A percentile compares a stretch with the other conserved stretches of the same genome.
phyloP scores from a whole-genome alignment of 2,888 invertebrate genomes.

The Myopa tessellatipennis region DNA sequence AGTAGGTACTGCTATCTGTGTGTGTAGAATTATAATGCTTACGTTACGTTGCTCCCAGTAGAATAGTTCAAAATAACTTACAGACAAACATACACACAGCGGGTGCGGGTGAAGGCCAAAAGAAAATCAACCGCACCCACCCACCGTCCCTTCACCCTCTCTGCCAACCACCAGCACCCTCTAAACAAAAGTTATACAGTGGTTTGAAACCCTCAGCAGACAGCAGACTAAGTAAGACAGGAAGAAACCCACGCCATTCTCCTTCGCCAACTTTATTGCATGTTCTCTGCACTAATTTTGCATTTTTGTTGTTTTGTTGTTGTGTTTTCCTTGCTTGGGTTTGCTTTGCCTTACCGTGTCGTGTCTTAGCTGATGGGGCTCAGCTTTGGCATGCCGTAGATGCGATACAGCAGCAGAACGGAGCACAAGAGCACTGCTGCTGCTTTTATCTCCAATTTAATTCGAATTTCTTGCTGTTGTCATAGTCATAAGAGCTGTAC shows the following conservation, averaged over 20 bases:
- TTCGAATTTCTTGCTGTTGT: conserved; percentile 42
- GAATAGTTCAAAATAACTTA: background rate
- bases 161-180: background rate
- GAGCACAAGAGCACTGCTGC: background rate
- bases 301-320: conserved; percentile 12
- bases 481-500: conserved; percentile 19
- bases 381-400: background rate
- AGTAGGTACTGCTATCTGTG: too few relatives aligned
- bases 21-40: too few relatives aligned
- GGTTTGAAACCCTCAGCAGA: background rate
- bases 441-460: conserved; percentile 42
- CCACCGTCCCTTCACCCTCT: background rate
- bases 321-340: background rate
- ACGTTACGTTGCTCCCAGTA: background rate
- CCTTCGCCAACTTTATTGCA: background rate
- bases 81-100: background rate
- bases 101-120: background rate
- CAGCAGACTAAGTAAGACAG: background rate
- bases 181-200: background rate
- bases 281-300: conserved; percentile 19
- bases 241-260: background rate
- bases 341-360: background rate
- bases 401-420: too few relatives aligned
- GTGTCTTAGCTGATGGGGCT: background rate
- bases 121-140: too few relatives aligned